phyloP scores from a whole-genome alignment of 2,113 vertebrate genomes.

The Tauraco erythrolophus region DNA sequence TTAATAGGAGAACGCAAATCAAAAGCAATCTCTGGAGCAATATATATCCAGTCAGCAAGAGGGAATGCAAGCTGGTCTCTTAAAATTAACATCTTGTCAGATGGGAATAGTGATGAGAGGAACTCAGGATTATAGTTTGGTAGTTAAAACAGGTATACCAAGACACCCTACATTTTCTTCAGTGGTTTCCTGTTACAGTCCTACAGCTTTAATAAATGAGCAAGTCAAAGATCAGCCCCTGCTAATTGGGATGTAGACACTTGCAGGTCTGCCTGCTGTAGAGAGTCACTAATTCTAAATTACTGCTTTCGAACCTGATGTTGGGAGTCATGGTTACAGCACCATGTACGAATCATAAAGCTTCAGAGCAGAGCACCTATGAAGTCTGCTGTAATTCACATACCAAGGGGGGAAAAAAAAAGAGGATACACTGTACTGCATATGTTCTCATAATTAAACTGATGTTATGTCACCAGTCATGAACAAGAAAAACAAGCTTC shows the following conservation, averaged over 20 bases:
- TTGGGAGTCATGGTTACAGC: conserved; percentile 20
- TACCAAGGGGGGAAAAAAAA: rapidly evolving
- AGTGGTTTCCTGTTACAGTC: neutral
- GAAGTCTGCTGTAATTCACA: neutral
- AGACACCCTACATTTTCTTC: neutral
- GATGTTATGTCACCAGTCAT: neutral
- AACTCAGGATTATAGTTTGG: neutral
- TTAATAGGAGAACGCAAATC: conserved; percentile 68
- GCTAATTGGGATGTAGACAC: neutral
- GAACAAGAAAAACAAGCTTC: neutral
- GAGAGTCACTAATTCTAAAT: conserved; percentile 23
- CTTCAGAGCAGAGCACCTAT: neutral
- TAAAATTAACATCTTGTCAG: conserved; percentile 57
- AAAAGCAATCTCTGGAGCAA: conserved; percentile 55
- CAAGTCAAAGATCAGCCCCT: conserved; percentile 31
- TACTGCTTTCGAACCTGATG: neutral
- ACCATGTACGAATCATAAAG: neutral
- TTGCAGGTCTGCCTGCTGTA: neutral
- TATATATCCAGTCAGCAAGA: conserved; percentile 27
- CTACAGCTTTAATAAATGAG: neutral
- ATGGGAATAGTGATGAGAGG: conserved; percentile 11
- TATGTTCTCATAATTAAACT: neutral
- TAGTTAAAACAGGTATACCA: neutral
- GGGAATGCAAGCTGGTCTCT: conserved; percentile 12
- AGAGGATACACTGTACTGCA: neutral